Evolutionary conservation across 1,140 invertebrate species (phyloP), one percentile per base, ranked within the genome.

Genomic region (Planococcus citri): DNA sequence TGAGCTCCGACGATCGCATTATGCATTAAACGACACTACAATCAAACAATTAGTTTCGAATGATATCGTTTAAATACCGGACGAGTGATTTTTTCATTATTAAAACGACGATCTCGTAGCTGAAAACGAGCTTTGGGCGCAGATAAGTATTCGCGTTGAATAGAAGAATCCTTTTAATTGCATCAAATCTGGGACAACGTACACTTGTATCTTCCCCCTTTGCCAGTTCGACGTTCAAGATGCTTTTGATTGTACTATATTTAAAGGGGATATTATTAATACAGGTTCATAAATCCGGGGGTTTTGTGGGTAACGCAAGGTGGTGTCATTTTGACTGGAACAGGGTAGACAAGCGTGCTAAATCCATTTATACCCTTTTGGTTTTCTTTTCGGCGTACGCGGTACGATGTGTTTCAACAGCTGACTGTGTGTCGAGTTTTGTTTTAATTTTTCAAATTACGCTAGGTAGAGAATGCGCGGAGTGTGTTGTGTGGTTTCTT

Each of bases 201-300:
- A 51, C 41, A 51, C 41, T 51, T 51, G 41, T 51, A 51, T 51
- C 41, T 51, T 3, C 29, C 41, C 41, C 41, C n/a, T n/a, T n/a
- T n/a, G n/a, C n/a, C n/a, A n/a, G n/a, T n/a, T 51, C 41, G 41
- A 20, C 41, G n/a, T 51, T 51, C 12, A 51, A 51, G 41, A 51
- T 51, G 41, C 41, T 51, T 51, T 51, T 51, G 41, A 51, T 51
- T 51, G 41, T 51, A 51, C 41, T 51, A 51, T 51, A n/a, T n/a
- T n/a, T 51, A 9, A 51, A 51, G 41, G 41, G 41, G 41, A 51
- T 51, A 51, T 9, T 51, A 51, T 51, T 51, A 51, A 51, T 51
- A 51, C 41, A 51, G 41, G 41, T 51, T 51, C 41, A 51, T 51
- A 51, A 51, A 51, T 51, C 41, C 29, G 41, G 41, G 41, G 41